Evolutionary conservation across 1,140 invertebrate genomes (phyloP).

Genomic region (Listronotus bonariensis): DNA sequence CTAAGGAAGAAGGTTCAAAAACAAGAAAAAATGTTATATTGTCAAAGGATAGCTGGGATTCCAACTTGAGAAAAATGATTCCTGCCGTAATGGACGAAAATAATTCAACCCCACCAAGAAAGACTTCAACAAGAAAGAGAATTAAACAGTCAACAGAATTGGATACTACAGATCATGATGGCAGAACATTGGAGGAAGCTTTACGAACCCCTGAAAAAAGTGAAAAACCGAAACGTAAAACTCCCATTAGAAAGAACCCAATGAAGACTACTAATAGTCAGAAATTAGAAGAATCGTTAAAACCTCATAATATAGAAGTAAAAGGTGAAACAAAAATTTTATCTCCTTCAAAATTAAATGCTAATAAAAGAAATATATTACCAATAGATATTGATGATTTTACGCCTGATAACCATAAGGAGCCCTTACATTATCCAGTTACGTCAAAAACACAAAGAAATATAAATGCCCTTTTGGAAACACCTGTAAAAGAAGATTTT

Average conservation of each 20-base stretch:
- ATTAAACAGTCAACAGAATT: neutral
- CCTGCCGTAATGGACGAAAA: neutral
- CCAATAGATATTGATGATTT: slow-evolving; percentile 21
- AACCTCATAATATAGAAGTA: neutral
- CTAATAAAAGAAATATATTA: slow-evolving; percentile 40
- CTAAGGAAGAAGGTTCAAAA: neutral
- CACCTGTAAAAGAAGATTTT: slow-evolving; percentile 45
- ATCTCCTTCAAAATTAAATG: slow-evolving; percentile 44
- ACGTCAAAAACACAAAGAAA: slow-evolving; percentile 24
- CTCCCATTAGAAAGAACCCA: slow-evolving; percentile 4
- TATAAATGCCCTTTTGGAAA: slow-evolving; percentile 41
- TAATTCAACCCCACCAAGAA: neutral
- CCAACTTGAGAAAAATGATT: slow-evolving; percentile 9
- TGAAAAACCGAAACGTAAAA: slow-evolving; percentile 9
- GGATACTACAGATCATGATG: slow-evolving; percentile 16
- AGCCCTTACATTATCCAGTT: slow-evolving; percentile 3
- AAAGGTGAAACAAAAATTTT: slow-evolving; percentile 35
- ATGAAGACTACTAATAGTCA: neutral
- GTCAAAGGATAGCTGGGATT: slow-evolving; percentile 10
- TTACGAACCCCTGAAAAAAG: slow-evolving; percentile 32
- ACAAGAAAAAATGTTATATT: neutral
- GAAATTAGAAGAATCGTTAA: neutral
- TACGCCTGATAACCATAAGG: slow-evolving; percentile 24
- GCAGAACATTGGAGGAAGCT: slow-evolving; percentile 26
- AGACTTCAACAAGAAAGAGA: slow-evolving; percentile 1